Evolutionary conservation across 2,888 invertebrate genomes (phyloP), one percentile per base, ranked within the genome.

Genomic region (Allophyes oxyacanthae): DNA sequence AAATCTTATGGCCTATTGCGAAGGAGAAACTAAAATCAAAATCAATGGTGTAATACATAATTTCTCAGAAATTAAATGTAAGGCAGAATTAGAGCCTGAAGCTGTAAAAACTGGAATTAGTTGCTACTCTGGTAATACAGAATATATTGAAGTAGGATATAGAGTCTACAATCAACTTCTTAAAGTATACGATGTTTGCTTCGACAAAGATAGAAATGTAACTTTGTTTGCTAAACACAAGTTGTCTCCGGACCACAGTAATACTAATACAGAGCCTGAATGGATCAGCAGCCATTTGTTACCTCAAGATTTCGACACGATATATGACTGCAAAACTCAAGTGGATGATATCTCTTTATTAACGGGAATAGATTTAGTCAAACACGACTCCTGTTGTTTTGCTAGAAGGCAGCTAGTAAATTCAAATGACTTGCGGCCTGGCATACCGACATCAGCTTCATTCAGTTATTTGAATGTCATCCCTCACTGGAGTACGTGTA

Each of bases 401-500:
- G 69, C 55, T 4, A 82, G 74, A 45, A 77, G 83, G 38, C 87
- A 85, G 50, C 70, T 90, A 11, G 82, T 90, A 0, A 86, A 64
- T 63, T 63, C 87, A 1, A 73, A 49, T n/a, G 85, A 89, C 56
- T 75, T 90, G 1, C 49, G 61, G 1, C 82, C 82, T 4, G 90
- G 88, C 0, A n/a, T 85, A 6, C 64, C 87, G 0, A 82, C 84
- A 57, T 56, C 66, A 7, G 68, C 85, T 0, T 80, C 85, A 0
- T 86, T 75, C 51, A 81, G 75, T 14, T 73, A 84, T 67, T 68
- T 87, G 20, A 90, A 90, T 59, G 74, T 85, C 6, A 72, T 84
- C 1, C 88, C 90, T 13, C 89, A 87, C 6, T 90, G 89, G 89
- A 83, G 86, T 46, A 76, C 83, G 1, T 90, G 88, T 57, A 76